Evolutionary conservation across 2,888 invertebrate species (phyloP), one percentile per base, ranked within the genome.

Genomic region (Zygaena filipendulae): DNA sequence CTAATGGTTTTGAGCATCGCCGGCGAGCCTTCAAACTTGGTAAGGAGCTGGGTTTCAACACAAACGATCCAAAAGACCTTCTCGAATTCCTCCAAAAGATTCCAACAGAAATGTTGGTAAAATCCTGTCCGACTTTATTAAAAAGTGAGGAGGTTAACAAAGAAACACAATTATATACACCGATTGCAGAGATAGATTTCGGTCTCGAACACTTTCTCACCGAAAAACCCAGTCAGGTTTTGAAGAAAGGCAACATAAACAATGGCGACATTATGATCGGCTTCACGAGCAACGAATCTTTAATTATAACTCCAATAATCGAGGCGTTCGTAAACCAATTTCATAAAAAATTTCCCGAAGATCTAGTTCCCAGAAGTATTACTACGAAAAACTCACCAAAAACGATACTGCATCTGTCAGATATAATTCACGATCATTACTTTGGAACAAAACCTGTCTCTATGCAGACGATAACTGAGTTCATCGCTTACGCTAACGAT

Each of bases 201-300:
- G 62, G 62, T 0, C 33, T 46, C 23, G 47, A 53, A 3, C 45
- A 49, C 24, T 66, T 64, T 22, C 13, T 67, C 11, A 50, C 46
- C 0, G 52, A 58, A 35, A 35, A 48, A 9, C 54, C 54, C 2
- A 22, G 45, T 4, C 39, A 50, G 9, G 27, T 43, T 13, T 33
- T 59, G 13, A 58, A 49, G 45, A 59, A 66, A 14, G 85, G 85
- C 13, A 63, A 58, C 8, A 51, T 82, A 3, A 59, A 59, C 24
- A 43, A 60, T 19, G 75, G 85, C 2, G 89, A 90, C 0, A 75
- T 88, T 53, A 82, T 92, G 49, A 74, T 87, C 12, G 91, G 91
- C 2, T 54, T 87, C 5, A 90, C 87, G 6, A 82, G 81, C 1
- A 82, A 87, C 29, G 91, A 91, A 66, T 84, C 86, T 0, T 13